Evolutionary conservation across 1,140 invertebrate species (phyloP).

Genomic region (Drosophila sulfurigaster): DNA sequence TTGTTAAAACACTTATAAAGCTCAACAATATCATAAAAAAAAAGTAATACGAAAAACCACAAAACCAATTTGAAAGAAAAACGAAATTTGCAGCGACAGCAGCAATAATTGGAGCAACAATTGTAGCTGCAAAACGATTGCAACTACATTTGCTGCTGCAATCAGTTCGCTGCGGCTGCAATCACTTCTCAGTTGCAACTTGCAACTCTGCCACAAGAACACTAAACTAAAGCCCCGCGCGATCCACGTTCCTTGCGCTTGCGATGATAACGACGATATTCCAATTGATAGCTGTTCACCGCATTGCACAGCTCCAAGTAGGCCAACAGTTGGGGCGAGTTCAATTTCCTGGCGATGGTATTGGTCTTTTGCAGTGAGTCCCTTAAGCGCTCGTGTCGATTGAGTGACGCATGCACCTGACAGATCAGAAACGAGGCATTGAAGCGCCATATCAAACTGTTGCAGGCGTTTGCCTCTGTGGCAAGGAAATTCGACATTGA

Average conservation of each 20-base stretch:
- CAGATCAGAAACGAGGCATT: conserved; percentile 59
- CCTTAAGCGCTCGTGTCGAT: conserved; percentile 43
- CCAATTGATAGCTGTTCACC: conserved; percentile 54
- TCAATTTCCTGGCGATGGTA: conserved; percentile 37
- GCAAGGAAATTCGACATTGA: not conserved
- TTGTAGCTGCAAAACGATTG: not conserved
- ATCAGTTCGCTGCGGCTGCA: not conserved
- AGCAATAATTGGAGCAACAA: not conserved
- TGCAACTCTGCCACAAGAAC: not conserved
- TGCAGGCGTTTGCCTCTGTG: conserved; percentile 53
- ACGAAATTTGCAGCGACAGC: not conserved
- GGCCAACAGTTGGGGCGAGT: conserved; percentile 38
- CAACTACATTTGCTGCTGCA: not conserved
- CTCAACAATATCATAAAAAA: no score
- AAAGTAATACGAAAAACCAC: not conserved
- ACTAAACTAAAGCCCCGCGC: not conserved
- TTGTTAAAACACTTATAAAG: no score
- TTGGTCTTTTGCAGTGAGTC: conserved; percentile 46
- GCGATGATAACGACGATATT: not conserved
- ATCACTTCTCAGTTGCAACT: not conserved
- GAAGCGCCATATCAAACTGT: conserved; percentile 55
- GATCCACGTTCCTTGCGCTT: not conserved
- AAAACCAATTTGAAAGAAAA: not conserved
- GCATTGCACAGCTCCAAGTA: conserved; percentile 50
- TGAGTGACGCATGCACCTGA: conserved; percentile 58